Conservation (phyloP, 2,113 vertebrate genomes). For the Leptodactylus fuscus region DNA sequence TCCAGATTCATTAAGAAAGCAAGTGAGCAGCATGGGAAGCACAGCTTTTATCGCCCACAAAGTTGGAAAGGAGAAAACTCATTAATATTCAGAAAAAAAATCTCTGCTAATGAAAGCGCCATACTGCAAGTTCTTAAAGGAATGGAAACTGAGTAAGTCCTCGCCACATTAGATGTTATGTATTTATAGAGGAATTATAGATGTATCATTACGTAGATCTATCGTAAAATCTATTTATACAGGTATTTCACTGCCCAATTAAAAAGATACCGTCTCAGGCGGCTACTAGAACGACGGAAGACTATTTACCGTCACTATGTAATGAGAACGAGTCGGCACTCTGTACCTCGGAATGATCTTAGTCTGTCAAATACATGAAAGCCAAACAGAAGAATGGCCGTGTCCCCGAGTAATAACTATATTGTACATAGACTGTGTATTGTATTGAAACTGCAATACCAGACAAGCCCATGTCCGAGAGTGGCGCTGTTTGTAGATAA, state of each 20-base stretch:
- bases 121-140: slow-evolving; percentile 12
- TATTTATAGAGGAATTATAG: background rate
- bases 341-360: too few relatives aligned
- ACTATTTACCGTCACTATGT: too few relatives aligned
- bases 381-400: too few relatives aligned
- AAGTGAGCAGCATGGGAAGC: slow-evolving; percentile 19
- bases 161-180: background rate
- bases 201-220: background rate
- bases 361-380: too few relatives aligned
- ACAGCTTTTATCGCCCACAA: slow-evolving; percentile 51
- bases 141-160: background rate
- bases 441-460: too few relatives aligned
- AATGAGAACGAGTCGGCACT: too few relatives aligned
- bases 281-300: too few relatives aligned
- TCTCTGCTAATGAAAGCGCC: background rate
- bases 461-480: too few relatives aligned
- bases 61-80: slow-evolving; percentile 4
- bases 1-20: slow-evolving; percentile 2
- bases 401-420: too few relatives aligned
- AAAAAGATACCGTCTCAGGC: too few relatives aligned
- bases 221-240: background rate
- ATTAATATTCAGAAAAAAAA: slow-evolving; percentile 20
- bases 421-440: too few relatives aligned
- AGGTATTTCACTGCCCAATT: background rate
- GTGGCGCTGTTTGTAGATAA: too few relatives aligned